These are phyloP conservation scores for Xylocampa areola DNA, from an alignment of 2,888 invertebrate genomes.

Conservation along the genomic window DNA sequence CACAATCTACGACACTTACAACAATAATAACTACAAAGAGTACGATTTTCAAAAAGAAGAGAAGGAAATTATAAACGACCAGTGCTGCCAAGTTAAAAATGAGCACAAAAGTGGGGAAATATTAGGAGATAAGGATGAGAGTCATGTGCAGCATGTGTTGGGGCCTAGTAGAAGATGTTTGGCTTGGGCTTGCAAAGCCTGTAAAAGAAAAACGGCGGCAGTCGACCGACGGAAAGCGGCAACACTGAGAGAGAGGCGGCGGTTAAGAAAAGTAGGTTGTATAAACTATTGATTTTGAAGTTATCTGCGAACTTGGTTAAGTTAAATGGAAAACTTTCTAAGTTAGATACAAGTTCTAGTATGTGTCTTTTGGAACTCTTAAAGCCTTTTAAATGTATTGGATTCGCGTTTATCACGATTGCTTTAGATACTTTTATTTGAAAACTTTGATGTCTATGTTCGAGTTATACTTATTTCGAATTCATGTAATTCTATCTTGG, in stretches of 20 bases:
- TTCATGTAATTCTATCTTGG: no score
- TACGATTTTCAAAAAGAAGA: constrained; percentile 69
- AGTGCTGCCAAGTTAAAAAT: constrained; percentile 79
- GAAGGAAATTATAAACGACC: constrained; percentile 64
- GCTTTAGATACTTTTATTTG: constrained; percentile 26
- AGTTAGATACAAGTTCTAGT: constrained; percentile 26
- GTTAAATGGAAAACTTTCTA: constrained; percentile 21
- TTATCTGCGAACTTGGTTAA: constrained; percentile 17
- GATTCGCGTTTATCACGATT: constrained; percentile 41
- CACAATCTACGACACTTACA: constrained; percentile 71
- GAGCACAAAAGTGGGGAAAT: constrained; percentile 68
- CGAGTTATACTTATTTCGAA: background rate
- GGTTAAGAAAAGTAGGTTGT: constrained; percentile 95
- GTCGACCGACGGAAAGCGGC: constrained; percentile 99
- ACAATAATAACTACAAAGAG: constrained; percentile 70
- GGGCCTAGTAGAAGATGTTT: constrained; percentile 94
- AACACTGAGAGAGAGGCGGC: constrained; percentile 97
- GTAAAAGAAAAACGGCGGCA: constrained; percentile 98
- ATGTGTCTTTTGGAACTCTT: constrained; percentile 5
- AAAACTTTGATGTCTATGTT: constrained; percentile 18
- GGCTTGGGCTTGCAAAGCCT: constrained; percentile 99
- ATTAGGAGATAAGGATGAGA: constrained; percentile 69
- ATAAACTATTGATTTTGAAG: constrained; percentile 32
- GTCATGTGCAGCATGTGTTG: constrained; percentile 86
- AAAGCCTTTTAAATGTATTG: constrained; percentile 29